phyloP scores from a whole-genome alignment of 2,113 vertebrate species.

The Isurus oxyrinchus region DNA sequence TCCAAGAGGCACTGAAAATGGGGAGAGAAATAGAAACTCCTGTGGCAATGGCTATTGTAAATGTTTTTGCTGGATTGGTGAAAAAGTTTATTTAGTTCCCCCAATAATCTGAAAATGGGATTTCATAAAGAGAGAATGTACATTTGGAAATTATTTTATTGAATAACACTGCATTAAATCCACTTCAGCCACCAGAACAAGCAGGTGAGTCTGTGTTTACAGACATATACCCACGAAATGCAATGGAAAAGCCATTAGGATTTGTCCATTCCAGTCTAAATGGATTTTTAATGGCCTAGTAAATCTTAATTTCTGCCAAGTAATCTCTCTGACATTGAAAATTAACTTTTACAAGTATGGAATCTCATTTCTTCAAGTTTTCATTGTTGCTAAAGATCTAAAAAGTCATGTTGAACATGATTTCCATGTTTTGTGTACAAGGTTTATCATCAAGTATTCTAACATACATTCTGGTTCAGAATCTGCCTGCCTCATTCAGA shows the following conservation, averaged over 20 bases:
- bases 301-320: no score
- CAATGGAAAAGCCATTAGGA: not conserved
- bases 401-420: no score
- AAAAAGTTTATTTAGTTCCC: not conserved
- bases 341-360: no score
- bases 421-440: no score
- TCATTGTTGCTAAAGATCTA: no score
- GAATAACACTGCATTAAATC: not conserved
- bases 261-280: not conserved
- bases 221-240: not conserved
- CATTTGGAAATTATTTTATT: not conserved
- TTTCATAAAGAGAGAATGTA: not conserved
- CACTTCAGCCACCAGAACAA: not conserved
- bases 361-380: no score
- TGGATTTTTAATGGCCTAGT: no score
- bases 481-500: no score
- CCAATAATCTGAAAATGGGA: not conserved
- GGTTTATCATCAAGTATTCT: no score
- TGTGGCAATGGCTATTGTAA: not conserved
- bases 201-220: not conserved
- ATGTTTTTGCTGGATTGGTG: not conserved
- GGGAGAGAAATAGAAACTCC: not conserved
- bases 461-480: no score
- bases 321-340: no score
- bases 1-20: not conserved